Percentiles rank a stretch among this genome's conserved stretches.
These are phyloP conservation scores for Scartelaos histophorus DNA, from an alignment of 2,113 vertebrate species.

Conservation along the genomic window DNA sequence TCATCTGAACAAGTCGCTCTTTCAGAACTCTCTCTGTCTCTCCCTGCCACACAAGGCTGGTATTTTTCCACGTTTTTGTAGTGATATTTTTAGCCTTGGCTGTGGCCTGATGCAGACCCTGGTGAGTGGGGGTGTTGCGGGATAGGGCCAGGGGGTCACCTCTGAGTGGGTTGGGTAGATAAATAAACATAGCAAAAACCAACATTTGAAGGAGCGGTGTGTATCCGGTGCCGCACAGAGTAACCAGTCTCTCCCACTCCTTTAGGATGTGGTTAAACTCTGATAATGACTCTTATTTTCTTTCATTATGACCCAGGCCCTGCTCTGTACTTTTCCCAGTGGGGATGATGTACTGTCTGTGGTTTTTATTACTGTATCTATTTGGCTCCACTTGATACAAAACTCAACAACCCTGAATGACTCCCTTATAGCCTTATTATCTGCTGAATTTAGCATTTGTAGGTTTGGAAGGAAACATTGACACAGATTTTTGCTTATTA, in stretches of 20 bases:
- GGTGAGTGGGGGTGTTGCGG: slow-evolving; percentile 33
- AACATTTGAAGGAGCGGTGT: slow-evolving; percentile 62
- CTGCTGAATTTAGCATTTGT: slow-evolving; percentile 6
- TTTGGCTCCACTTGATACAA: slow-evolving; percentile 6
- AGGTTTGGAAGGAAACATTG: neutral
- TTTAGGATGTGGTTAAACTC: slow-evolving; percentile 56
- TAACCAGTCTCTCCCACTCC: slow-evolving; percentile 30
- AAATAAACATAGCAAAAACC: slow-evolving; percentile 70
- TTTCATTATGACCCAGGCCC: slow-evolving; percentile 34
- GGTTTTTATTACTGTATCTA: slow-evolving; percentile 12
- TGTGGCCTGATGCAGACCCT: slow-evolving; percentile 48
- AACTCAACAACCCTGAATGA: neutral
- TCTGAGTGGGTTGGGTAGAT: slow-evolving; percentile 67
- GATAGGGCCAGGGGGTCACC: slow-evolving; percentile 49
- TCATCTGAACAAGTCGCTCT: slow-evolving; percentile 81
- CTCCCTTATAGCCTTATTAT: slow-evolving; percentile 2
- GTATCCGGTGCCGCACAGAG: slow-evolving; percentile 51
- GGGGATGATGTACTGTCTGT: slow-evolving; percentile 18
- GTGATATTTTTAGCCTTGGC: slow-evolving; percentile 67
- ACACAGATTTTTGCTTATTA: slow-evolving; percentile 3
- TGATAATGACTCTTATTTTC: slow-evolving; percentile 57
- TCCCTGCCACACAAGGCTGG: slow-evolving; percentile 53
- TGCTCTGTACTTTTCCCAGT: slow-evolving; percentile 31
- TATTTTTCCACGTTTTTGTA: slow-evolving; percentile 67
- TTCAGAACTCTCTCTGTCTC: slow-evolving; percentile 76